phyloP scores from a whole-genome alignment of 2,113 vertebrate species.

The Engystomops pustulosus region DNA sequence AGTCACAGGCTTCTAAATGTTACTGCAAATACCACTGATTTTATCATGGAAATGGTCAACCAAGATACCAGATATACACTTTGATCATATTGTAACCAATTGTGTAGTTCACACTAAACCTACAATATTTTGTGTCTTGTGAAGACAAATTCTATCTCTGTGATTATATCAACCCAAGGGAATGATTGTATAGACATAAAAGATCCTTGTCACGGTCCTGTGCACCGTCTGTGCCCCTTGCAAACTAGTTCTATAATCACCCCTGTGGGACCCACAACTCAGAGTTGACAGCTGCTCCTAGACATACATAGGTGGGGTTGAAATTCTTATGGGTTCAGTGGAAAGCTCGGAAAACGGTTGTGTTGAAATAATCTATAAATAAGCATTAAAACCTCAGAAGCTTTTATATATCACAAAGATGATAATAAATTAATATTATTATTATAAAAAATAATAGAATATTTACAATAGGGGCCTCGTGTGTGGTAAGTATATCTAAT shows the following conservation, averaged over 20 bases:
- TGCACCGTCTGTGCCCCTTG: not conserved
- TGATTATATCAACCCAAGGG: slow-evolving; percentile 2
- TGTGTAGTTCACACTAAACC: not conserved
- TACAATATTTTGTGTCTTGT: not conserved
- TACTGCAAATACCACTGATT: no score
- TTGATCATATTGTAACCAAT: no score
- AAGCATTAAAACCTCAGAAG: no score
- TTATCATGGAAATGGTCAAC: no score
- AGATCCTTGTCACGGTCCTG: not conserved
- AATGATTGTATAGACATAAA: not conserved
- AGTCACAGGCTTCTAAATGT: no score
- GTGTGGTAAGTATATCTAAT: no score
- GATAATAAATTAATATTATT: no score
- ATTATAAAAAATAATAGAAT: no score
- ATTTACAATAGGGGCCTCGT: no score
- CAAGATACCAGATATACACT: no score
- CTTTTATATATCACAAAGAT: no score
- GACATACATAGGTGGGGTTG: not conserved
- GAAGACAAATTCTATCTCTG: not conserved
- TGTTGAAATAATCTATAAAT: not conserved
- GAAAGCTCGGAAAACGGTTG: not conserved
- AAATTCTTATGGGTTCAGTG: not conserved
- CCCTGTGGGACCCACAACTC: not conserved
- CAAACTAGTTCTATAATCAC: not conserved
- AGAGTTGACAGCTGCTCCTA: not conserved